phyloP scores from a whole-genome alignment of 2,113 vertebrate species.

The Erpornis zantholeuca region DNA sequence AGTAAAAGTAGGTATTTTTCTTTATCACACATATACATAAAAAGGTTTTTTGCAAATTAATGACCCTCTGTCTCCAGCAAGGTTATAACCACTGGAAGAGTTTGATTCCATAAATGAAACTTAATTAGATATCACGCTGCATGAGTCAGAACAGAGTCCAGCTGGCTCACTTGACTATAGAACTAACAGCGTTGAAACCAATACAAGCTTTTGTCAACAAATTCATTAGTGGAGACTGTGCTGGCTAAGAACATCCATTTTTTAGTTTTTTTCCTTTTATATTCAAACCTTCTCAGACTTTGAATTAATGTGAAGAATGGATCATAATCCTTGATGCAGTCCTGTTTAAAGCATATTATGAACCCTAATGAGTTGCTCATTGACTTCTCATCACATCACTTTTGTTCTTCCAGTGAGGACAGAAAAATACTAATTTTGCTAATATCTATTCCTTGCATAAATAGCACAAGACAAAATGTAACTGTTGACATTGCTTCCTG shows the following conservation, averaged over 20 bases:
- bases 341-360: not conserved
- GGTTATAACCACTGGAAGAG: conserved; percentile 13
- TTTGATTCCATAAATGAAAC: conserved; percentile 7
- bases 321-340: not conserved
- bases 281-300: not conserved
- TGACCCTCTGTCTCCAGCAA: not conserved
- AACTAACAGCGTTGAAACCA: not conserved
- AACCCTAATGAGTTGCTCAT: not conserved
- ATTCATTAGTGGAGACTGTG: not conserved
- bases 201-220: not conserved
- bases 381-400: not conserved
- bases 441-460: not conserved
- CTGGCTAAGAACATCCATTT: not conserved
- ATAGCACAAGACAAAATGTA: not conserved
- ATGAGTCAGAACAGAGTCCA: conserved; percentile 19
- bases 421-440: not conserved
- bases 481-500: not conserved
- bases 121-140: conserved; percentile 21
- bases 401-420: not conserved
- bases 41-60: not conserved
- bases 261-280: not conserved
- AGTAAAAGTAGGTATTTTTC: not conserved
- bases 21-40: not conserved
- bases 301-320: not conserved
- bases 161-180: not conserved